Conservation (phyloP, 2,113 vertebrate species). For the Athene cunicularia region DNA sequence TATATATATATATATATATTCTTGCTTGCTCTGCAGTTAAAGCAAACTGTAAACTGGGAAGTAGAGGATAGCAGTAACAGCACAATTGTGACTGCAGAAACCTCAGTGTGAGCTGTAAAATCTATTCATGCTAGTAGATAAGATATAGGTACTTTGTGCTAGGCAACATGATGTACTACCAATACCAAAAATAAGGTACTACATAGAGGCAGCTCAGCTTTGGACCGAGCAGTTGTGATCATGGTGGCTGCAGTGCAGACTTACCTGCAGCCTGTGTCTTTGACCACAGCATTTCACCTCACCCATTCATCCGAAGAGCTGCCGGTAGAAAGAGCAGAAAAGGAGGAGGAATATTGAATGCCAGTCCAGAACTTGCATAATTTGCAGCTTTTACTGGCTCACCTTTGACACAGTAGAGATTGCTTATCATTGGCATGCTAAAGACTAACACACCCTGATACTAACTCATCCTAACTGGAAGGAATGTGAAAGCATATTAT, state of each 20-base stretch:
- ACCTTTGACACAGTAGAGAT: not conserved
- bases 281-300: not conserved
- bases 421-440: not conserved
- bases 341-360: not conserved
- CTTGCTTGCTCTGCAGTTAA: not conserved
- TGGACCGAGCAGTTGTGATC: not conserved
- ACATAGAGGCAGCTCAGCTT: not conserved
- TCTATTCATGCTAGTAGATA: too few relatives aligned
- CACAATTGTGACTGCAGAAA: not conserved
- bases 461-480: not conserved
- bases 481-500: not conserved
- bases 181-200: not conserved
- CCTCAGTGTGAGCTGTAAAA: not conserved
- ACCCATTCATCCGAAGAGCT: not conserved
- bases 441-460: not conserved
- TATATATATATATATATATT: not conserved
- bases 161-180: not conserved
- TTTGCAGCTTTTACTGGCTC: not conserved
- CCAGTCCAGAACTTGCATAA: not conserved
- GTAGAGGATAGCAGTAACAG: not conserved
- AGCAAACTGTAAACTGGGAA: not conserved
- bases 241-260: not conserved
- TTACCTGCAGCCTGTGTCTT: not conserved
- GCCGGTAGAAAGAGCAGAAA: fast-evolving
- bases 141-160: not conserved